These are phyloP conservation scores for Drosophila neonasuta DNA, from an alignment of 2,888 invertebrate genomes.

Conservation along the genomic window DNA sequence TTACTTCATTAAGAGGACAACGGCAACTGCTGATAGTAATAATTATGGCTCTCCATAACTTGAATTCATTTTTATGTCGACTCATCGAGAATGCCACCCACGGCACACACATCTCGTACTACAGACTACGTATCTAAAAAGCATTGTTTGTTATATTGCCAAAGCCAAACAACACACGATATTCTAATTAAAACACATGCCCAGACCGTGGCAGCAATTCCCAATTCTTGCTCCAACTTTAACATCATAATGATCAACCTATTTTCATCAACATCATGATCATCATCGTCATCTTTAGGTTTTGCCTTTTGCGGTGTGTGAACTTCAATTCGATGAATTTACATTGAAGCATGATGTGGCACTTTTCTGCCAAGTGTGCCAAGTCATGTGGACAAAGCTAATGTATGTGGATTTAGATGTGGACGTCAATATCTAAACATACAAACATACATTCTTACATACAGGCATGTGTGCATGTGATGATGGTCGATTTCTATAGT, in stretches of 20 bases:
- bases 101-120: slow-evolving; percentile 39
- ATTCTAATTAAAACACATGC: slow-evolving; percentile 74
- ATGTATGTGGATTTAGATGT: slow-evolving; percentile 62
- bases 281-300: slow-evolving; percentile 5
- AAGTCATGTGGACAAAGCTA: slow-evolving; percentile 70
- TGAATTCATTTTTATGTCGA: slow-evolving; percentile 49
- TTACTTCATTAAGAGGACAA: slow-evolving; percentile 75
- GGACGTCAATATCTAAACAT: slow-evolving; percentile 18
- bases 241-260: slow-evolving; percentile 27
- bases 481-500: slow-evolving; percentile 34
- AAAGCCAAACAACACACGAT: slow-evolving; percentile 75
- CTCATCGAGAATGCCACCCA: slow-evolving; percentile 68
- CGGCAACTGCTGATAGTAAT: slow-evolving; percentile 65
- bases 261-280: slow-evolving; percentile 26
- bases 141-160: slow-evolving; percentile 72
- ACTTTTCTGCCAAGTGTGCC: slow-evolving; percentile 58
- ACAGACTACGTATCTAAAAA: slow-evolving; percentile 26
- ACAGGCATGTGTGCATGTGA: background rate
- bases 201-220: slow-evolving; percentile 42
- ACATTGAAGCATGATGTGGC: slow-evolving; percentile 69
- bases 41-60: slow-evolving; percentile 58
- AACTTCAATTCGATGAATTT: slow-evolving; percentile 65
- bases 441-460: background rate
- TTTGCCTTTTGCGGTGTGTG: slow-evolving; percentile 50
- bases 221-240: slow-evolving; percentile 23